Base-by-base conservation (phyloP, 2,888 invertebrate genomes). In the Leptinotarsa juncta region DNA sequence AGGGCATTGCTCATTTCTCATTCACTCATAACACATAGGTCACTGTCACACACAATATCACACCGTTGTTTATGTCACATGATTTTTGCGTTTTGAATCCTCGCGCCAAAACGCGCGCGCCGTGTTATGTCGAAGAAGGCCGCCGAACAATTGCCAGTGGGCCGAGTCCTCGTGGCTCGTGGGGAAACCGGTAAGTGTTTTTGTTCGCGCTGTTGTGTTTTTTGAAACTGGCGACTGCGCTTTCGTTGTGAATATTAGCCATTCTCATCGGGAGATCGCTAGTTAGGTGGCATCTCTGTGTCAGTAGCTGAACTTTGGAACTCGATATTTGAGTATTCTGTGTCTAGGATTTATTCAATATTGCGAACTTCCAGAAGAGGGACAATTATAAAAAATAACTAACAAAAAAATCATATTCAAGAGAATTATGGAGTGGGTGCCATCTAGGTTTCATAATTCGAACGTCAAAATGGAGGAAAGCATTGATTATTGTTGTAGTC, bases 1-100 rank as follows among this genome's bases (percentile, higher is more conserved):
- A 96, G 89, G 96, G 96, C 96, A 96, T 96, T 65, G 70, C 78
- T 70, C 76, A 73, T 65, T 66, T 26, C 65, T 67, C 49, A 51
- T 14, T 49, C 55, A 67, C 51, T 51, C 26, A 70, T 70, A 72
- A 55, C 69, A 70, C 73, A 57, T n/a, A 60, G 69, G 62, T 62
- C 75, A 75, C 77, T 71, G 20, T 70, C 77, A 75, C 77, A 67
- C 77, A 75, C 77, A 67, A 26, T n/a, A 67, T 73, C 76, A 57
- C 67, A 55, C 50, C 26, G 60, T 42, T 60, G 60, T 65, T 69
- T 70, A n/a, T 74, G 72, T 76, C 78, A 74, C 78, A 78, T 78
- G 74, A 62, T 67, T 60, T 69, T 66, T 70, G 42, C 67, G 68
- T 67, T 71, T 73, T 68, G 71, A 67, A 72, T 26, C 32, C 18